These are phyloP conservation scores for Cheilosia variabilis DNA, from an alignment of 2,888 invertebrate species.

Conservation along the genomic window DNA sequence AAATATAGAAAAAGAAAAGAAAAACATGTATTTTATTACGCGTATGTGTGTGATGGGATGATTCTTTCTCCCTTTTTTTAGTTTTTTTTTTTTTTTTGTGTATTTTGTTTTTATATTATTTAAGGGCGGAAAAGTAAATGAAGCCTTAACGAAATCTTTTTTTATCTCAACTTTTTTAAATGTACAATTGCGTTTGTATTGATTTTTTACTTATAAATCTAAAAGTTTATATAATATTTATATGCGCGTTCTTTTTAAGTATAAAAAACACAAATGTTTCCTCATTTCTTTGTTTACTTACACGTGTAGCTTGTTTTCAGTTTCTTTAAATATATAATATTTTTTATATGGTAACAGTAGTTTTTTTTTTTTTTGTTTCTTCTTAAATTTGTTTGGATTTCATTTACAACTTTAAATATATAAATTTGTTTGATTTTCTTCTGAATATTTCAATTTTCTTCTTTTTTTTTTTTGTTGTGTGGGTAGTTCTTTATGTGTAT, in stretches of 20 bases:
- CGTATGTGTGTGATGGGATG: slow-evolving; percentile 55
- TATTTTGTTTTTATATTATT: slow-evolving; percentile 3
- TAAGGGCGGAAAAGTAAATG: slow-evolving; percentile 67
- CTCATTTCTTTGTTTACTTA: slow-evolving; percentile 32
- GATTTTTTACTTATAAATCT: slow-evolving; percentile 25
- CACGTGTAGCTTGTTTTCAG: slow-evolving; percentile 15
- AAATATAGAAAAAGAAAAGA: slow-evolving; percentile 53
- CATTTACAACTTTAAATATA: slow-evolving; percentile 56
- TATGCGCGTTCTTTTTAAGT: slow-evolving; percentile 36
- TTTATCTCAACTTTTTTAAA: slow-evolving; percentile 11
- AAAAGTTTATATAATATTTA: slow-evolving; percentile 20
- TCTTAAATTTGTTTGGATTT: slow-evolving; percentile 26
- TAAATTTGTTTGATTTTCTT: slow-evolving; percentile 24
- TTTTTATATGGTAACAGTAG: slow-evolving; percentile 52
- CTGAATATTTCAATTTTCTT: slow-evolving; percentile 37
- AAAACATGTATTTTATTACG: not conserved
- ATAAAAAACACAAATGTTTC: slow-evolving; percentile 66
- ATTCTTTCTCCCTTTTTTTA: slow-evolving; percentile 12
- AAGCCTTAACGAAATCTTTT: slow-evolving; percentile 45
- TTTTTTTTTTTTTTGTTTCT: slow-evolving; percentile 2
- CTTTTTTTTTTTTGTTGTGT: slow-evolving; percentile 18
- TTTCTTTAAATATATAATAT: slow-evolving; percentile 33
- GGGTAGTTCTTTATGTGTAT: slow-evolving; percentile 40
- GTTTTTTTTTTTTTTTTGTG: not conserved
- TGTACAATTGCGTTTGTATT: slow-evolving; percentile 25